phyloP scores from a whole-genome alignment of 2,797 vertebrate genomes.

The Mormyrops attenuatus region DNA sequence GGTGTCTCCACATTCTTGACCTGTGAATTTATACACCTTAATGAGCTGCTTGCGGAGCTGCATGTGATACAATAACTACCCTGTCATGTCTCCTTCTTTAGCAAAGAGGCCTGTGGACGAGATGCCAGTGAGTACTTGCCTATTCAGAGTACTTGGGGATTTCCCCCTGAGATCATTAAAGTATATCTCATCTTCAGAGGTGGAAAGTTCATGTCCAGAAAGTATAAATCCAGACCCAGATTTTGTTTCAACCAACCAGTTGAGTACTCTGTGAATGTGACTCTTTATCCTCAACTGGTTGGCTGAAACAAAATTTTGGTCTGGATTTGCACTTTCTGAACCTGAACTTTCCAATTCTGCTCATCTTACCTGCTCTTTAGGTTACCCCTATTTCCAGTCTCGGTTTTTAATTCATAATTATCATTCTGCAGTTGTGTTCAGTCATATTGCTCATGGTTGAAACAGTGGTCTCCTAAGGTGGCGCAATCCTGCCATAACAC shows the following conservation, averaged over 20 bases:
- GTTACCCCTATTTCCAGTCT: not conserved
- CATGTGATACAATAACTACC: not conserved
- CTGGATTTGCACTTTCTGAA: not conserved
- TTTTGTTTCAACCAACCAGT: not conserved
- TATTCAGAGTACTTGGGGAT: not conserved
- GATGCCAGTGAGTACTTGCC: slow-evolving; percentile 39
- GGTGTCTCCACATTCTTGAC: not conserved
- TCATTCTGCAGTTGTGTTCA: not conserved
- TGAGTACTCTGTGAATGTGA: not conserved
- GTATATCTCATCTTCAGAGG: not conserved
- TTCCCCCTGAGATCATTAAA: not conserved
- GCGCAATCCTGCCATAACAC: not conserved
- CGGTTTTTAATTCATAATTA: not conserved
- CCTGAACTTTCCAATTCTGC: not conserved
- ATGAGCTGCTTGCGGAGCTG: not conserved
- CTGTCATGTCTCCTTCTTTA: slow-evolving; percentile 40
- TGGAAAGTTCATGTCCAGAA: not conserved
- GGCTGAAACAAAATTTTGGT: not conserved
- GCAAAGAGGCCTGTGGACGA: slow-evolving; percentile 20
- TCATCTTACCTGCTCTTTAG: not conserved
- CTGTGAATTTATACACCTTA: not conserved
- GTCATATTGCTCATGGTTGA: not conserved
- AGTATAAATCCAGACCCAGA: not conserved
- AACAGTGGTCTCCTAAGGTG: not conserved
- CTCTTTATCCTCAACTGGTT: not conserved